A percentile compares a stretch with the other conserved stretches of the same genome.
These are phyloP conservation scores for Catamblyrhynchus diadema DNA, from an alignment of 2,797 vertebrate genomes.

Conservation along the genomic window DNA sequence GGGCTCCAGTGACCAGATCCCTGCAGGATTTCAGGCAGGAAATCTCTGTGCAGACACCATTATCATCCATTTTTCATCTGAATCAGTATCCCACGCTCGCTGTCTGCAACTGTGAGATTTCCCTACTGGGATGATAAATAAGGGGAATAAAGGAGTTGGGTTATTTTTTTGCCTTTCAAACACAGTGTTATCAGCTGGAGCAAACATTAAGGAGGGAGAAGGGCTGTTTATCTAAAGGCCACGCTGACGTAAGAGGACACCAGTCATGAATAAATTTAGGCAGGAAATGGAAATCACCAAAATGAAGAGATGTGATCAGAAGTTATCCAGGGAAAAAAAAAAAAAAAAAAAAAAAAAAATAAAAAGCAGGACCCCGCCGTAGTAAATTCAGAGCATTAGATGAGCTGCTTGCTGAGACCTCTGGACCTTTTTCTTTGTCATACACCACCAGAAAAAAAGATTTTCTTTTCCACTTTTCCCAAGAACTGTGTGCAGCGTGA, in stretches of 20 bases:
- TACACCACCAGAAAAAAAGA: not conserved
- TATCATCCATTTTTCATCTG: not conserved
- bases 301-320: not conserved
- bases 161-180: not conserved
- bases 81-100: not conserved
- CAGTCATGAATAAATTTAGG: slow-evolving; percentile 2
- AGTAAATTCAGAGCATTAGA: not conserved
- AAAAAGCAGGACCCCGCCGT: not conserved
- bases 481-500: not conserved
- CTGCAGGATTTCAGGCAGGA: not conserved
- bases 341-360: not conserved
- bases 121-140: not conserved
- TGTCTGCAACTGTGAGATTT: not conserved
- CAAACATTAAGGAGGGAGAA: not conserved
- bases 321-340: not conserved
- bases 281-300: not conserved
- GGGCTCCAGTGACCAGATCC: not conserved
- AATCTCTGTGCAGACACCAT: not conserved
- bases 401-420: not conserved
- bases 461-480: not conserved
- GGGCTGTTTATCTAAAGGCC: slow-evolving; percentile 1
- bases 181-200: not conserved
- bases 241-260: not conserved
- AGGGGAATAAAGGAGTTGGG: not conserved
- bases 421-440: not conserved